These are phyloP conservation scores for Diadumene lineata DNA, from an alignment of 92 coral and sea anemone species.

Conservation along the genomic window DNA sequence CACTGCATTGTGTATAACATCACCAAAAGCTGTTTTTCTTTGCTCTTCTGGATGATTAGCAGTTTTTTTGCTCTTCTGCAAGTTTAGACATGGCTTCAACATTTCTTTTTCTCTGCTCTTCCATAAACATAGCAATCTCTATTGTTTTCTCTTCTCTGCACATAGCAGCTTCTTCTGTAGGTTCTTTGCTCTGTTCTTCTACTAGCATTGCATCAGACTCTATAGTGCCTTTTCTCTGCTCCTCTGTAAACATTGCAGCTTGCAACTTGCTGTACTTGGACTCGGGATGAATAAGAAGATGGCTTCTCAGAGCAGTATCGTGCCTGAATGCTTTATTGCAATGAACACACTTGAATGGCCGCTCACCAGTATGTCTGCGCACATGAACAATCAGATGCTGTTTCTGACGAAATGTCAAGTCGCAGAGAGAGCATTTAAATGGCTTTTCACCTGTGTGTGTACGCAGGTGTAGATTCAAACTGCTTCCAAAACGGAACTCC, in stretches of 20 bases:
- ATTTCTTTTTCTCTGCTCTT: too few species aligned
- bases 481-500: conserved; percentile 28
- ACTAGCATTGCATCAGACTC: background rate
- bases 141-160: too few species aligned
- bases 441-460: conserved; percentile 9
- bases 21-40: too few species aligned
- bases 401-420: conserved; percentile 7
- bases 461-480: conserved; percentile 3
- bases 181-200: too few species aligned
- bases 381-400: conserved; percentile 16
- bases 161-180: too few species aligned
- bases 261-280: background rate
- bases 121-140: too few species aligned
- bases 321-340: conserved; percentile 11
- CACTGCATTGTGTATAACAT: too few species aligned
- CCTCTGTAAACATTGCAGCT: conserved; percentile 2
- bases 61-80: too few species aligned
- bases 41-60: too few species aligned
- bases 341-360: background rate
- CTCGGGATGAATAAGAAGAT: conserved; percentile 3
- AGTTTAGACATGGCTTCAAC: too few species aligned
- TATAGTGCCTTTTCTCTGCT: background rate
- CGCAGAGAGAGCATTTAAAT: conserved; percentile 2
- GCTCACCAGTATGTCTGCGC: conserved; percentile 10
- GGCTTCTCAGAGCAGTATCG: conserved; percentile 12